A percentile compares a stretch with the other conserved stretches of the same genome.
Evolutionary conservation across 2,797 vertebrate genomes (phyloP).

Genomic region (Micropoecilia bifurca): DNA sequence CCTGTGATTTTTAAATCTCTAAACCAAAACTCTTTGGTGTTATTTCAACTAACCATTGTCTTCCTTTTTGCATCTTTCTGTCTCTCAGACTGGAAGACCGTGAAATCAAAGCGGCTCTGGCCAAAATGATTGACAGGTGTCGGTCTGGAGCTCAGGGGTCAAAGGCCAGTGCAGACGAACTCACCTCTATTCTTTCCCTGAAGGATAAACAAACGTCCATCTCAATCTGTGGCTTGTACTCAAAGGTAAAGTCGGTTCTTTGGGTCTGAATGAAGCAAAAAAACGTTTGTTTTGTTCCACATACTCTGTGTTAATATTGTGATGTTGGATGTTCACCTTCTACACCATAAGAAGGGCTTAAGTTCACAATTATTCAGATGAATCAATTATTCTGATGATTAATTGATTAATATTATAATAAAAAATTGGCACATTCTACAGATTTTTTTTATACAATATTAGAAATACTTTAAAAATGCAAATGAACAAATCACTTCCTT

Average conservation of each 20-base stretch:
- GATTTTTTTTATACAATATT: too few species aligned
- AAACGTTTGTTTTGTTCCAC: background rate
- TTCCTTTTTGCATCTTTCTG: background rate
- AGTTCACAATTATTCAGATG: too few species aligned
- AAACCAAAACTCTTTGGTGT: background rate
- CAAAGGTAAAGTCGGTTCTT: slow-evolving; percentile 65
- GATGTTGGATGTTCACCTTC: background rate
- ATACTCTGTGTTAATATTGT: background rate
- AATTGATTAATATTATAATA: too few species aligned
- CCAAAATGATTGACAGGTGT: slow-evolving; percentile 73
- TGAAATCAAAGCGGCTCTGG: slow-evolving; percentile 57
- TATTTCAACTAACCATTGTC: too few species aligned
- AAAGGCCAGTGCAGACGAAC: slow-evolving; percentile 52
- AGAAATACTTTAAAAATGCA: too few species aligned
- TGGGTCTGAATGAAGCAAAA: background rate
- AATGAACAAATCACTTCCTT: too few species aligned
- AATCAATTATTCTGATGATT: too few species aligned
- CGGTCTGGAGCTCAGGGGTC: slow-evolving; percentile 35
- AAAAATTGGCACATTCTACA: too few species aligned
- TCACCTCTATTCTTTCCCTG: slow-evolving; percentile 66
- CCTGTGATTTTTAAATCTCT: too few species aligned
- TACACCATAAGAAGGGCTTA: background rate
- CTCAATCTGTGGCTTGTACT: slow-evolving; percentile 70
- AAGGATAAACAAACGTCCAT: slow-evolving; percentile 44
- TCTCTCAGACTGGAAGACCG: slow-evolving; percentile 52